Conservation (phyloP, 2,888 invertebrate species). For the Himalopsyche tibetana region DNA sequence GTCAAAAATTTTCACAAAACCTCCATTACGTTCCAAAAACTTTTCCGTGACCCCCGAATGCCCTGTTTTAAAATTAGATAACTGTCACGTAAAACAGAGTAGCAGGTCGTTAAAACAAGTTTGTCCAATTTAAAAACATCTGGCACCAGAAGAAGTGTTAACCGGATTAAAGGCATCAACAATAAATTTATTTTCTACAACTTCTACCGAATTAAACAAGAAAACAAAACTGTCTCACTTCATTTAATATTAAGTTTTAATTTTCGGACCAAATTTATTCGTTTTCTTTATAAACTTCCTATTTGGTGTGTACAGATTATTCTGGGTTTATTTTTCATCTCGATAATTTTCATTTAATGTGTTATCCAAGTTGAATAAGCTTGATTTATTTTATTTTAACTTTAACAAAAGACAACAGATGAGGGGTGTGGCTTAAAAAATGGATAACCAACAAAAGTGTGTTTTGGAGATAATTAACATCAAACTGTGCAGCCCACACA, state of each 20-base stretch:
- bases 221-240: constrained; percentile 23
- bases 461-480: too few species aligned
- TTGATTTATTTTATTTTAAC: too few species aligned
- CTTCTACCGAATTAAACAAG: constrained; percentile 22
- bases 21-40: neutral
- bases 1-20: constrained; percentile 6
- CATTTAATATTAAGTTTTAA: constrained; percentile 15
- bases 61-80: constrained; percentile 28
- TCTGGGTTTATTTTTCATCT: neutral
- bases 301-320: constrained; percentile 10
- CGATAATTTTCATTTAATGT: neutral
- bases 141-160: constrained; percentile 20
- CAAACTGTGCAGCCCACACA: too few species aligned
- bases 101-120: constrained; percentile 34
- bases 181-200: constrained; percentile 29
- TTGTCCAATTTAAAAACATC: constrained; percentile 30
- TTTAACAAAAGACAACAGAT: too few species aligned
- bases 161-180: constrained; percentile 23
- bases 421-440: too few species aligned
- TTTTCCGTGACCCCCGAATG: neutral
- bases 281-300: neutral
- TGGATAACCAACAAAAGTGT: too few species aligned
- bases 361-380: neutral
- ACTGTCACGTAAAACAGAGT: constrained; percentile 30
- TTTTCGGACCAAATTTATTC: neutral